A percentile compares a stretch with the other conserved stretches of the same genome.
phyloP scores from a whole-genome alignment of 1,140 invertebrate genomes.

The Carcinoscorpius rotundicauda region DNA sequence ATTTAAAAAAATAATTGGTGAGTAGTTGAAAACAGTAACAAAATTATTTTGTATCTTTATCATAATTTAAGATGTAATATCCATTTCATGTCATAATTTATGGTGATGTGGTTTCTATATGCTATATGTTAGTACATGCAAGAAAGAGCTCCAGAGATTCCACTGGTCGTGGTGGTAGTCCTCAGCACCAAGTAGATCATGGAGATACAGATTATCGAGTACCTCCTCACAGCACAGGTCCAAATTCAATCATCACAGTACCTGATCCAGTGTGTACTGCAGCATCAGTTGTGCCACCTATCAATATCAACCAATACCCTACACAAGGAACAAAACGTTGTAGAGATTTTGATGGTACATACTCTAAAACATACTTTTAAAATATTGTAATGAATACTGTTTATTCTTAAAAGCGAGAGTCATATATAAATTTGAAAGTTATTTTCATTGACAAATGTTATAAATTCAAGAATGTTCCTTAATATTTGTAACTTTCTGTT shows the following conservation, averaged over 20 bases:
- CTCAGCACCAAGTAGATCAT: conserved; percentile 8
- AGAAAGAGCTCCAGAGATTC: background rate
- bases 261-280: background rate
- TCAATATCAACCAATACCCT: background rate
- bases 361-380: no score
- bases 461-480: conserved; percentile 4
- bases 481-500: background rate
- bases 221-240: background rate
- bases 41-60: no score
- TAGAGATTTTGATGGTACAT: conserved; percentile 40
- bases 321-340: conserved; percentile 28
- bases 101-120: no score
- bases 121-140: no score
- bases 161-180: background rate
- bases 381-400: no score
- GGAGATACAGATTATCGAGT: conserved; percentile 18
- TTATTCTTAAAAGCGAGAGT: no score
- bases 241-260: no score
- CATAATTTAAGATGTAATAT: no score
- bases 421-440: no score
- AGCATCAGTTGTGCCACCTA: background rate
- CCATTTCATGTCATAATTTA: no score
- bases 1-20: no score
- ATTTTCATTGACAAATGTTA: background rate
- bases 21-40: no score